Conservation (phyloP, 2,888 invertebrate species). For the Diadegma fenestrale region DNA sequence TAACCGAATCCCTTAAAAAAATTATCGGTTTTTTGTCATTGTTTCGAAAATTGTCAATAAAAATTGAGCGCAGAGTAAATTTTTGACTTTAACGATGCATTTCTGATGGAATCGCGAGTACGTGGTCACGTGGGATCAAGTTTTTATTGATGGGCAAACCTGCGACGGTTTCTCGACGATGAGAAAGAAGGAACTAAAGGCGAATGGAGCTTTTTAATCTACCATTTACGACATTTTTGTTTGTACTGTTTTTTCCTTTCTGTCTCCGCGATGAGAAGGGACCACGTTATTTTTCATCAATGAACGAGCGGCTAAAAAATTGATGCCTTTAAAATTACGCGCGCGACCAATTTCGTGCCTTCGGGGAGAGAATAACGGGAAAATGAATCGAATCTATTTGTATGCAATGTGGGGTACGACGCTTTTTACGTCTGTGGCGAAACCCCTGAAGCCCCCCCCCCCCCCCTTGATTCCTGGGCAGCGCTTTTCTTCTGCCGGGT, state of each 20-base stretch:
- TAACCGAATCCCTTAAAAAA: neutral
- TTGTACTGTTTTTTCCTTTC: neutral
- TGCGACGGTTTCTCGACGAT: constrained; percentile 17
- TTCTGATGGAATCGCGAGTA: neutral
- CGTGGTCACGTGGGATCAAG: neutral
- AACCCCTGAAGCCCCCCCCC: neutral
- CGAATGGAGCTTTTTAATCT: constrained; percentile 26
- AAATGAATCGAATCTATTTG: constrained; percentile 25
- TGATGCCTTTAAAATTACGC: constrained; percentile 29
- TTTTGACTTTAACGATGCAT: neutral
- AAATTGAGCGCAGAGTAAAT: neutral
- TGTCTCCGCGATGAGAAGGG: neutral
- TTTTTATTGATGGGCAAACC: constrained; percentile 2
- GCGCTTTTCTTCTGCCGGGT: neutral
- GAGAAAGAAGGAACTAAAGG: constrained; percentile 1
- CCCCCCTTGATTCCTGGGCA: neutral
- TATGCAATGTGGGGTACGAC: constrained; percentile 27
- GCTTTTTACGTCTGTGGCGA: neutral
- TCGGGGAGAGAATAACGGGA: neutral
- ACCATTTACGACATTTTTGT: constrained; percentile 14
- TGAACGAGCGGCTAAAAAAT: neutral
- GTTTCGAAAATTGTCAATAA: neutral
- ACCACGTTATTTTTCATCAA: constrained; percentile 8
- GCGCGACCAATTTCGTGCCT: neutral
- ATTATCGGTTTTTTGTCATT: neutral